These are phyloP conservation scores for Melitaea athalia DNA, from an alignment of 2,888 invertebrate species.

Conservation along the genomic window DNA sequence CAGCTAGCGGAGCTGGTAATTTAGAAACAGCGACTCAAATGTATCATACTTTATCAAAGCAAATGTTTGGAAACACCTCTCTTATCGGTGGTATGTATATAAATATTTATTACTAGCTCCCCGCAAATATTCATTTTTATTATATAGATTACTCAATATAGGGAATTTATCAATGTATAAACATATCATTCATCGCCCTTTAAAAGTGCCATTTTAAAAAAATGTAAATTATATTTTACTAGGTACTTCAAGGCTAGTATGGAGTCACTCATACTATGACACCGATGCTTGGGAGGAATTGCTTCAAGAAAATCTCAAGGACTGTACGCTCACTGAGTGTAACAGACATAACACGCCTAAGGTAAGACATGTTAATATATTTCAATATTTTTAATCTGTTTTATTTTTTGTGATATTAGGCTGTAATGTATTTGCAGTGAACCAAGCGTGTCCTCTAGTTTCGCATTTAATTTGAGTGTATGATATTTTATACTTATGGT, in stretches of 20 bases:
- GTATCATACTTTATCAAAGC: constrained; percentile 68
- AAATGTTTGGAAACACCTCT: constrained; percentile 76
- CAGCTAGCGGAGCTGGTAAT: constrained; percentile 65
- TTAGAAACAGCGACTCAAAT: constrained; percentile 68
- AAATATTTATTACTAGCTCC: background rate
- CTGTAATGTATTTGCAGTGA: too few species aligned
- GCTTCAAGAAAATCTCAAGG: constrained; percentile 85
- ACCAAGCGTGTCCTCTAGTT: too few species aligned
- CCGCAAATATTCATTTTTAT: too few species aligned
- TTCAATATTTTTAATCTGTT: too few species aligned
- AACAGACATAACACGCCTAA: constrained; percentile 65
- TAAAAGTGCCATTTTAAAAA: too few species aligned
- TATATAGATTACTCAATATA: too few species aligned
- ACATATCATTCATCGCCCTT: too few species aligned
- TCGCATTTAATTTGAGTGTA: too few species aligned
- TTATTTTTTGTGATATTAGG: too few species aligned
- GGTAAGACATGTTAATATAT: constrained; percentile 42
- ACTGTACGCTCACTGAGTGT: constrained; percentile 83
- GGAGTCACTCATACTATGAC: constrained; percentile 94
- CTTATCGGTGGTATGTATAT: constrained; percentile 60
- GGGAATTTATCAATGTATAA: too few species aligned
- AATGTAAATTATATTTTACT: constrained; percentile 44
- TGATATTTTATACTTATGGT: too few species aligned
- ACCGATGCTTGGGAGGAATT: constrained; percentile 91
- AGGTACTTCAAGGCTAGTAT: constrained; percentile 90